These are phyloP conservation scores for Carettochelys insculpta DNA, from an alignment of 2,113 vertebrate genomes.

Conservation along the genomic window DNA sequence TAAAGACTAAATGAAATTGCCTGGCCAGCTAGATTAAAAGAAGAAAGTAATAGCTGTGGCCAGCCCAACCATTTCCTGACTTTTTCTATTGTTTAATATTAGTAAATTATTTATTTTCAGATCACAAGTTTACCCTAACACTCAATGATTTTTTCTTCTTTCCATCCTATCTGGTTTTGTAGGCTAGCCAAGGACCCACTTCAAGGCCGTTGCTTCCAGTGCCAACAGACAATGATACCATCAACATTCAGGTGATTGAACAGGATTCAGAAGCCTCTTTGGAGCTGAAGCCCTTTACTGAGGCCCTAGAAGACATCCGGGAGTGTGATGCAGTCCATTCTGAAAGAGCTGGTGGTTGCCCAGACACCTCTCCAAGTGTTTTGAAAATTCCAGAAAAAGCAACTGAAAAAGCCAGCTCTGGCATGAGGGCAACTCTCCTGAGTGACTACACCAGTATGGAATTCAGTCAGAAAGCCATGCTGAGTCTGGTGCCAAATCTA, in stretches of 20 bases:
- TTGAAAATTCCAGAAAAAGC: constrained; percentile 1
- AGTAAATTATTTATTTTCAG: not conserved
- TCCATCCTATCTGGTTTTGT: not conserved
- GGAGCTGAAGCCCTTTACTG: not conserved
- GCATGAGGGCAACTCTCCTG: constrained; percentile 21
- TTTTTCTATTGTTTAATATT: not conserved
- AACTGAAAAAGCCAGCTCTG: not conserved
- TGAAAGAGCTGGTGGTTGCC: not conserved
- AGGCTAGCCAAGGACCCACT: constrained; percentile 29
- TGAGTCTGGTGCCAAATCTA: not conserved
- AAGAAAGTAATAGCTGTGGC: not conserved
- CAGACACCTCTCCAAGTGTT: not conserved
- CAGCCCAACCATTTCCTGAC: not conserved
- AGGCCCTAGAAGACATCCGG: not conserved
- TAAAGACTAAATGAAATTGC: not conserved
- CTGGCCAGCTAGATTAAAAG: not conserved
- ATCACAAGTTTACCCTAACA: not conserved
- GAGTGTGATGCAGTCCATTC: not conserved
- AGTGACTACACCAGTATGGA: constrained; percentile 84
- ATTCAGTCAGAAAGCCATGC: constrained; percentile 56
- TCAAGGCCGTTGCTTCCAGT: constrained; percentile 31
- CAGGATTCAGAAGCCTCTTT: constrained; percentile 32
- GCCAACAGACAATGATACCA: constrained; percentile 57
- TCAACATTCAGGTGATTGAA: constrained; percentile 72
- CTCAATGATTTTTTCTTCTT: not conserved